Conservation (phyloP, 1,140 invertebrate genomes). For the Bombus pascuorum region DNA sequence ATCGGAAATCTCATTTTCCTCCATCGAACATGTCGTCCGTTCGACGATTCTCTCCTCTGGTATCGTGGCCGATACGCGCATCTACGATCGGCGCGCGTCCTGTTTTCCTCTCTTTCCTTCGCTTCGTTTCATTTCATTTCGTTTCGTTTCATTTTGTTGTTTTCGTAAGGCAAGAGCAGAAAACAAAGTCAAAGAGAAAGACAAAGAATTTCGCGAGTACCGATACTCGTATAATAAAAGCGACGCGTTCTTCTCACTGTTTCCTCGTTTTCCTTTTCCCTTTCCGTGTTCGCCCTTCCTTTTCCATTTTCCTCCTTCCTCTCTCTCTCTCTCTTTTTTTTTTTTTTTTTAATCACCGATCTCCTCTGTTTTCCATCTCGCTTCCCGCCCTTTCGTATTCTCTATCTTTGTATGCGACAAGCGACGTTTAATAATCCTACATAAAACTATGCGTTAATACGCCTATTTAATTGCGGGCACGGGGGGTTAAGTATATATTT, state of each 20-base stretch:
- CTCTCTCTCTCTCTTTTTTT: not conserved
- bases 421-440: constrained; percentile 61
- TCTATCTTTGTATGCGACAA: constrained; percentile 52
- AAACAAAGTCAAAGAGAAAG: constrained; percentile 46
- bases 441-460: constrained; percentile 60
- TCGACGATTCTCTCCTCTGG: not conserved
- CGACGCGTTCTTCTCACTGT: constrained; percentile 16
- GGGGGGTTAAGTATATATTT: constrained; percentile 59
- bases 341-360: not conserved
- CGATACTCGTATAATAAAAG: constrained; percentile 13
- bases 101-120: not conserved
- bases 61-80: not conserved
- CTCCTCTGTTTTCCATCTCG: not conserved
- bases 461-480: constrained; percentile 62
- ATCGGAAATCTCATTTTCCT: constrained; percentile 19
- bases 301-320: not conserved
- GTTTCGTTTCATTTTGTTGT: not conserved
- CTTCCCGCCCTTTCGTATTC: constrained; percentile 4
- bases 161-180: constrained; percentile 48
- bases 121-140: not conserved
- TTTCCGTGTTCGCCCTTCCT: not conserved
- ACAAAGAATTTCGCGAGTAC: constrained; percentile 22
- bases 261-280: not conserved
- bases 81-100: not conserved
- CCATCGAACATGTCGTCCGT: not conserved